Evolutionary conservation across 2,797 vertebrate species (phyloP), one percentile per base, ranked within the genome.

Genomic region (Gobio occitaniae): DNA sequence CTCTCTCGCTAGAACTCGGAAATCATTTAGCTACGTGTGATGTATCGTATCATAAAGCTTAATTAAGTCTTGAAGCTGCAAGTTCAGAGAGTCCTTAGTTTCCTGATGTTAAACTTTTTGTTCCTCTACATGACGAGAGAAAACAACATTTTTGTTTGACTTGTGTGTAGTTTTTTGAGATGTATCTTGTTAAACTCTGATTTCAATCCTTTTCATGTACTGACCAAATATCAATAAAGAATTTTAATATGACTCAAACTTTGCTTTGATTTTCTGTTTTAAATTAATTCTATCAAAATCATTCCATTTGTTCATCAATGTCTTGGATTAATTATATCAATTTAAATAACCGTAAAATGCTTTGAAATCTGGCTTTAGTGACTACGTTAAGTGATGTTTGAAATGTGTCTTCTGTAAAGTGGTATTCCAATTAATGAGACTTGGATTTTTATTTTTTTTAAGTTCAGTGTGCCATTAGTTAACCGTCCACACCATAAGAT

Each of bases 191-290:
- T 93, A 84, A 88, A 95, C 96, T 96, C 96, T 98, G 97, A 98
- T 96, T 97, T 96, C 96, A 97, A 96, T 96, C 97, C 96, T 97
- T 98, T 97, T 97, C 95, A 97, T 99, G 98, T 99, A 98, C 97
- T 99, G 98, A 99, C 98, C 98, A 99, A 99, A 99, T 97, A 96
- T 96, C 96, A 99, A 99, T 99, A 99, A 99, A 99, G 95, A 95
- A 92, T 98, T 99, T 98, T 98, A 99, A 97, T 97, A 97, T 95
- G 93, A 95, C 92, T 56, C 52, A 38, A 61, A 38, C 0, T 25
- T 84, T 76, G 38, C 16, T 76, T 84, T 65, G 32, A 36, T 52
- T 76, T 76, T 80, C 47, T 86, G n/a, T 69, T 66, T 44, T 41
- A 1, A 52, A 38, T 71, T 4, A 38, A 52, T 52, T 75, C 5